Base-by-base conservation (phyloP, 2,797 vertebrate species). In the Tenualosa thibaudeaui region DNA sequence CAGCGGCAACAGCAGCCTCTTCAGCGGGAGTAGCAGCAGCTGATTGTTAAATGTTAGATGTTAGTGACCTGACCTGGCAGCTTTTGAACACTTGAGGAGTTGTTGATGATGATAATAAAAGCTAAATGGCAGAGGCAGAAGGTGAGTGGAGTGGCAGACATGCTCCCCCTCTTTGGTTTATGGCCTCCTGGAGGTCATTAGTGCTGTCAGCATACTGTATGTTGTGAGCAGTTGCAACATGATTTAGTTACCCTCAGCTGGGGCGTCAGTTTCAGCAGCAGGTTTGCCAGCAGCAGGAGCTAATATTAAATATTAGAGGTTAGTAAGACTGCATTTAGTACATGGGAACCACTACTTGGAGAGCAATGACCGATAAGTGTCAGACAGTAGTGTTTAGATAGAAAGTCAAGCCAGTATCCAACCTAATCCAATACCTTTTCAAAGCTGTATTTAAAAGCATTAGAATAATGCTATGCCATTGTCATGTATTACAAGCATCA, bases 11-110 rank as follows among this genome's bases (percentile, higher is more conserved):
- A 68, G 7, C 71, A 9, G 15, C 81, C 24, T 49, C 60, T 82
- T 50, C 75, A 24, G n/a, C 49, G 24, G 81, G 56, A 56, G n/a
- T 81, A 22, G 84, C 56, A 49, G 58, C 85, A 84, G 83, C 83
- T 84, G 53, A 51, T 78, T 58, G 65, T 56, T 43, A 81, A 84
- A 84, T 22, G 43, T 50, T 84, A 10, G 31, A 93, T 84, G 83
- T 85, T 87, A 84, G 71, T 78, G 37, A 43, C 7, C 37, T 40
- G 17, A 75, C 68, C 68, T 40, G 31, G 46, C 71, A 78, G 37
- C 40, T 78, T 22, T 22, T 8, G 58, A 43, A 78, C 71, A 78
- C 71, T 78, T 3, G 71, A 78, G 68, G 31, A 71, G 17, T 56
- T 62, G 15, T 43, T 78, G 71, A 43, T 78, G 3, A 46, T 43